Base-by-base conservation (phyloP, 2,113 vertebrate species). In the Ochotona princeps region DNA sequence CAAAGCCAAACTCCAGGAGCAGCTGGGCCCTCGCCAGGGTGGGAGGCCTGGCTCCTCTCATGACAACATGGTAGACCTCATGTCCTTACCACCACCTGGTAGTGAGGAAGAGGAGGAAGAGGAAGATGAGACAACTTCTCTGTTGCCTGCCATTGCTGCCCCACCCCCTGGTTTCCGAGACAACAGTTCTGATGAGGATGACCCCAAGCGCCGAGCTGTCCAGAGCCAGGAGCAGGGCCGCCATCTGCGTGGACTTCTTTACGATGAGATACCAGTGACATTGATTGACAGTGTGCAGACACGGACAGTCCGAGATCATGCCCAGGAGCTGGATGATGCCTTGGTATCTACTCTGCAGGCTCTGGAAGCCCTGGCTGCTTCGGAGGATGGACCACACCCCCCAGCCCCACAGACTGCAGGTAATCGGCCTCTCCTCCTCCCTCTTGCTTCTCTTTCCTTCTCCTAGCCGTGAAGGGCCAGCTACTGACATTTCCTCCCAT, bases 321-420 rank as follows among this genome's bases (percentile, higher is more conserved):
- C 99, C 94, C 99, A 99, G 97, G 99, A 99, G 97, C 98, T 99
- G 95, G 99, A 99, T 6, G 99, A 99, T 96, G 99, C 99, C 83
- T 97, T 99, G 94, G 99, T 99, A 95, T 99, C 99, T 93, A 99
- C 99, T 79, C 98, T 99, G 94, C 99, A 99, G 96, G 99, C 99
- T 0, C 98, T 99, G 95, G 99, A 99, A 97, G 99, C 99, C 84
- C 98, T 99, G 97, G 99, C 99, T 97, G 99, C 99, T 91, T 99
- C 99, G 76, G 99, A 99, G 97, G 99, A 99, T 93, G 99, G 99
- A 96, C 98, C 98, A 0, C 99, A 99, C 81, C 98, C 99, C 90
- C 98, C 98, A 92, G 98, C 99, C 85, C 98, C 99, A 97, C 99
- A 99, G 98, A 99, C 99, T 97, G 98, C 99, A 99, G 99, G 99